Evolutionary conservation across 2,888 invertebrate genomes (phyloP), one percentile per base, ranked within the genome.

Genomic region (Lumbricus terrestris): DNA sequence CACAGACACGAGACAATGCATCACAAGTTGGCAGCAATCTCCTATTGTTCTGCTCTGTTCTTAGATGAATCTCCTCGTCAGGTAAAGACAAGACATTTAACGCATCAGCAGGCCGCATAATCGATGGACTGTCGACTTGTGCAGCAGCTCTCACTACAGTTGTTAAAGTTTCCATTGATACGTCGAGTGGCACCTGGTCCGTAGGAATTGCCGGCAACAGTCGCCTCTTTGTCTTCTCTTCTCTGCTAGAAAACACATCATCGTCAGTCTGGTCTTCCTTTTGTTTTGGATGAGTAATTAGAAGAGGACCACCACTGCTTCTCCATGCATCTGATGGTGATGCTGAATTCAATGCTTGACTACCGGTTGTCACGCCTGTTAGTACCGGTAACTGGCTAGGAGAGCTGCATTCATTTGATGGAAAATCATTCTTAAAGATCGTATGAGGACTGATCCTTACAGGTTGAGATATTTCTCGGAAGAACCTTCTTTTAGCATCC

Each of bases 401-500:
- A 69, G 69, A 69, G 13, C 29, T 69, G 69, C 69, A 69, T n/a
- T 6, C 5, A 16, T 35, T 34, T 34, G 16, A 85, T 29, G 34
- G 85, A 85, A 85, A 34, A 85, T 85, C 34, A 85, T 89, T 40
- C 40, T 35, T 54, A 82, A 92, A 91, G 33, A 92, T 85, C 16
- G 42, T 88, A 34, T 82, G 34, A n/a, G 91, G 92, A 88, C 93
- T 92, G 40, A 93, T 91, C 33, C 93, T 89, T 13, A 93, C 91
- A 11, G 93, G 92, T 89, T 93, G 91, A 15, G 92, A 69, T 11
- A 91, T 88, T 88, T 93, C 92, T 35, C 83, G 90, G 90, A 93
- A 92, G 90, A 93, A 93, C 82, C 90, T 88, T 37, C 92, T 88
- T 88, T 92, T 92, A 37, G 92, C 92, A 37, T 92, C 92, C 33